Evolutionary conservation across 2,113 vertebrate genomes (phyloP).

Genomic region (Dipodomys stephensi): DNA sequence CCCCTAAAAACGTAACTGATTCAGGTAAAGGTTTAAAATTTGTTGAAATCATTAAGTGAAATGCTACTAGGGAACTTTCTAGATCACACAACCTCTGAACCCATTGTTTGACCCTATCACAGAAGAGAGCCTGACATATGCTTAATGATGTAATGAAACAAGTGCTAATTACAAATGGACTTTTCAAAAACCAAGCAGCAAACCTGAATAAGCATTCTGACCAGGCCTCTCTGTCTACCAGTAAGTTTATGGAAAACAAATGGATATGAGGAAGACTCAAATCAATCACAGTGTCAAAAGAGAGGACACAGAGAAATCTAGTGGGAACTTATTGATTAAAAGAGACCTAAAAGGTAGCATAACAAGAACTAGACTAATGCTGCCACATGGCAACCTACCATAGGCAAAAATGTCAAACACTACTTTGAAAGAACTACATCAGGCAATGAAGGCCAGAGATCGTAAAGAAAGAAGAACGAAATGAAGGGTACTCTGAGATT

Average conservation of each 20-base stretch:
- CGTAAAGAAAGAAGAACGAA: background rate
- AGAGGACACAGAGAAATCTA: background rate
- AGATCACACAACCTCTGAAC: background rate
- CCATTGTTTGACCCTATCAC: background rate
- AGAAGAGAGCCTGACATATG: background rate
- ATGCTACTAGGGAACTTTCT: background rate
- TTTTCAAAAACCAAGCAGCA: background rate
- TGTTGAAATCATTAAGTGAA: conserved; percentile 2
- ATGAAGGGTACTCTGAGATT: background rate
- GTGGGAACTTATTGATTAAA: background rate
- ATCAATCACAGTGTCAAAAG: background rate
- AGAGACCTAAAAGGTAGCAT: background rate
- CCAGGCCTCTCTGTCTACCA: background rate
- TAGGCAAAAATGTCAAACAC: background rate
- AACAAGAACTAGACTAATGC: background rate
- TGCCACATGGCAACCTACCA: background rate
- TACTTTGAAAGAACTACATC: background rate
- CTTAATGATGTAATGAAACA: background rate
- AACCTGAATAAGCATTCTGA: background rate
- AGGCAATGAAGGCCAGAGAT: background rate
- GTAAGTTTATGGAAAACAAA: background rate
- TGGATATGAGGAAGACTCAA: background rate
- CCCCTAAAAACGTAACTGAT: background rate
- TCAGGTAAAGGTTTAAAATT: conserved; percentile 3
- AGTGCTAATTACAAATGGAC: background rate